These are phyloP conservation scores for Sus cebifrons DNA, from an alignment of 2,797 vertebrate species.

Conservation along the genomic window DNA sequence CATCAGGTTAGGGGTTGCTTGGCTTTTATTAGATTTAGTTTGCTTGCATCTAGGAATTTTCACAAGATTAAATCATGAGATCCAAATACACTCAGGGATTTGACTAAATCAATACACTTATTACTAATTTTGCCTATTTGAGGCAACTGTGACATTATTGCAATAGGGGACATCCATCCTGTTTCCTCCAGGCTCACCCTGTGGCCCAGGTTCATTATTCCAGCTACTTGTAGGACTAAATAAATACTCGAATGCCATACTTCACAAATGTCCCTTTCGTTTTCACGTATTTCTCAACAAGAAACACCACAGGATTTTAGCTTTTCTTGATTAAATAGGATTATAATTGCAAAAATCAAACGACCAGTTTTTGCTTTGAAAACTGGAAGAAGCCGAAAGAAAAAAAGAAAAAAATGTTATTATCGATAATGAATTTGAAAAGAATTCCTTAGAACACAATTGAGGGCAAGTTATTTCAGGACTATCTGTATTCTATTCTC, in stretches of 20 bases:
- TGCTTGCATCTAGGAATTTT: conserved; percentile 80
- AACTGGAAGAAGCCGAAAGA: conserved; percentile 36
- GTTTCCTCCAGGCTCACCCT: conserved; percentile 71
- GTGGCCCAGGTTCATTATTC: conserved; percentile 54
- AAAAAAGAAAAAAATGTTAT: not conserved
- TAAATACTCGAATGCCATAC: conserved; percentile 34
- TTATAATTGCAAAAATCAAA: conserved; percentile 64
- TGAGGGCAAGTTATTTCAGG: conserved; percentile 77
- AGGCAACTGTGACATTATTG: conserved; percentile 83
- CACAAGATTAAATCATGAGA: conserved; percentile 68
- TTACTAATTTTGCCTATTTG: conserved; percentile 77
- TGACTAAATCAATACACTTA: conserved; percentile 76
- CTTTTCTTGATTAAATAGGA: conserved; percentile 74
- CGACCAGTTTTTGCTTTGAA: conserved; percentile 64
- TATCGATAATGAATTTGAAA: conserved; percentile 46
- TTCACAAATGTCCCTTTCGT: conserved; percentile 54
- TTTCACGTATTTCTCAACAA: conserved; percentile 80
- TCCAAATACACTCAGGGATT: conserved; percentile 75
- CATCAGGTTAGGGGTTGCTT: conserved; percentile 54
- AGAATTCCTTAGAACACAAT: conserved; percentile 73
- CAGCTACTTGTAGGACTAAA: conserved; percentile 67
- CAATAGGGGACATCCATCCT: not conserved
- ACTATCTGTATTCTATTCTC: conserved; percentile 61
- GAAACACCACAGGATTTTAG: conserved; percentile 74
- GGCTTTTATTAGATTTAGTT: conserved; percentile 86